Evolutionary conservation across 1,140 invertebrate genomes (phyloP), one percentile per base, ranked within the genome.

Genomic region (Pollicipes pollicipes): DNA sequence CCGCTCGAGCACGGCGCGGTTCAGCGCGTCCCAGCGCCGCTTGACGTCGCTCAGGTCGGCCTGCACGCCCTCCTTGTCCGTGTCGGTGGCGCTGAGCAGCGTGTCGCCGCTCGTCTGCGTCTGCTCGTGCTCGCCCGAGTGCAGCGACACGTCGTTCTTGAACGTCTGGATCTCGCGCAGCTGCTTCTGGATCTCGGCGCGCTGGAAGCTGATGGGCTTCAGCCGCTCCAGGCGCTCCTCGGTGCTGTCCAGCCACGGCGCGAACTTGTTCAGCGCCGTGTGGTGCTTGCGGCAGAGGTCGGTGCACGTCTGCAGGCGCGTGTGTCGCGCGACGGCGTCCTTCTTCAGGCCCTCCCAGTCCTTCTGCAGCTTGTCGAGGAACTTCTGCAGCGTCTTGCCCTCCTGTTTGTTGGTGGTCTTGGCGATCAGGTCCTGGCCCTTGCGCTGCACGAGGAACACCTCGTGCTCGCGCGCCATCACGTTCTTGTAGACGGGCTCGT

Each of bases 251-350:
- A 97, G 78, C 93, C 94, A 97, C 0, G 92, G 89, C 0, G 91
- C 77, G 83, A 97, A 95, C 0, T 85, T 84, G 75, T 95, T 93
- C 71, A 91, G 86, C 2, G 87, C 86, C 74, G 86, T 85, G 75
- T 90, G 88, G 80, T 92, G 97, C 78, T 94, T 94, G 73, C 90
- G 88, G 78, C 91, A 95, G 77, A 95, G 91, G 79, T 95, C 92
- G 82, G 88, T 89, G 78, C 90, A 91, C 0, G 90, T 93, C 76
- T 94, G 90, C 24, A 95, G 80, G 75, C 89, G 84, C 0, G 87
- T 91, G 74, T 95, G 88, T 45, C 91, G 83, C 74, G 94, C 91
- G 32, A 91, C 83, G 0, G 88, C 88, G 75, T 92, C 90, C 73
- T 91, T 88, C 71, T 90, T 88, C 45, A 96, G 81, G 77, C 90